A percentile compares a stretch with the other conserved stretches of the same genome.
phyloP scores from a whole-genome alignment of 2,888 invertebrate genomes.

The Ormyrus nitidulus region DNA sequence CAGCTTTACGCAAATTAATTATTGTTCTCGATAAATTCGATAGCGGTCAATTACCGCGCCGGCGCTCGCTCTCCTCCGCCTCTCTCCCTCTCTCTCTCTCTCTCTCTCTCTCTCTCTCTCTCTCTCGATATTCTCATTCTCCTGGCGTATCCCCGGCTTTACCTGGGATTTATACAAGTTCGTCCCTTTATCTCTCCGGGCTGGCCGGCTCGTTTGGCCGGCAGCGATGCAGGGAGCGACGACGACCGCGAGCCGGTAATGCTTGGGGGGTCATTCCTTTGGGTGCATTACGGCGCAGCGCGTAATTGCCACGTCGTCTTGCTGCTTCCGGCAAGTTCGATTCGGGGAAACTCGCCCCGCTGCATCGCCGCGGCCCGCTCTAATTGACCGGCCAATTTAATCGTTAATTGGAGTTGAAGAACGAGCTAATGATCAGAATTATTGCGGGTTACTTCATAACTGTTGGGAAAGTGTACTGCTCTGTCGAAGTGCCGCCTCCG shows the following conservation, averaged over 20 bases:
- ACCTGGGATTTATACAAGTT: conserved; percentile 15
- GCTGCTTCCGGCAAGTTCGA: neutral
- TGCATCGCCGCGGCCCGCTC: neutral
- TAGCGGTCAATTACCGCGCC: conserved; percentile 38
- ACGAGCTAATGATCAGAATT: conserved; percentile 35
- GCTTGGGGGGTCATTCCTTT: conserved; percentile 1
- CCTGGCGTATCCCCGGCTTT: neutral
- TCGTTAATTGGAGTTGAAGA: conserved; percentile 30
- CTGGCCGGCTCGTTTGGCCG: no score
- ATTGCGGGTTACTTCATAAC: conserved; percentile 16
- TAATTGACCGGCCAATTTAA: conserved; percentile 23
- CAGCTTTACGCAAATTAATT: conserved; percentile 53
- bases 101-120: neutral
- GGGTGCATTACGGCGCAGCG: neutral
- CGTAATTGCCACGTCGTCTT: neutral
- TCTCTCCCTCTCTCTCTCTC: no score
- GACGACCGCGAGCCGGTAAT: conserved; percentile 1
- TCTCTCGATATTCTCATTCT: neutral
- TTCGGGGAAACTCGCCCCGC: neutral
- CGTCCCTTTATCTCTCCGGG: neutral
- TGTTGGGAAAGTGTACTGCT: neutral
- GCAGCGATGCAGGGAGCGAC: neutral
- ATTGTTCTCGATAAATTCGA: conserved; percentile 46
- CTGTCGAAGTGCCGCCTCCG: neutral
- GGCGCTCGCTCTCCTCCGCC: neutral